A percentile compares a stretch with the other conserved stretches of the same genome.
These are phyloP conservation scores for Steatornis caripensis DNA, from an alignment of 2,113 vertebrate species.

Conservation along the genomic window DNA sequence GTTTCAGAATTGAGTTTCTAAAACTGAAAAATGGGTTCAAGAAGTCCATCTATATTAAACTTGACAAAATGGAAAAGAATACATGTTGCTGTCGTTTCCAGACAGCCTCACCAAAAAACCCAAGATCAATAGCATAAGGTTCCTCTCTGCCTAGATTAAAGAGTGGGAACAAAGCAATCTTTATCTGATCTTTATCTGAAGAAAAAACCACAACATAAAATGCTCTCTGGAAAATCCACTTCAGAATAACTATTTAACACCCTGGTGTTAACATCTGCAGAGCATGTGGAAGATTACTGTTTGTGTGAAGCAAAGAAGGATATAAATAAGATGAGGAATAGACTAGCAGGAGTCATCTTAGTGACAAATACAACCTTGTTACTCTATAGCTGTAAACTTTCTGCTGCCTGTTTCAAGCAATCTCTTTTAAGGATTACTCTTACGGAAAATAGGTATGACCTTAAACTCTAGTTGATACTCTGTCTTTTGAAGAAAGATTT, in stretches of 20 bases:
- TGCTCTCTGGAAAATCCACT: neutral
- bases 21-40: neutral
- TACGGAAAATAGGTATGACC: neutral
- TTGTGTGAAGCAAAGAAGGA: neutral
- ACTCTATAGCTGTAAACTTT: neutral
- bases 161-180: slow-evolving; percentile 10
- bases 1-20: neutral
- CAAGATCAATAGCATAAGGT: neutral
- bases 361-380: neutral
- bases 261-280: neutral
- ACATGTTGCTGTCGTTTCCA: neutral
- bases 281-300: neutral
- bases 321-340: neutral
- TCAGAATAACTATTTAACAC: neutral
- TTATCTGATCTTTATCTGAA: neutral
- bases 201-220: neutral
- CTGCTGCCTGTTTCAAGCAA: no score
- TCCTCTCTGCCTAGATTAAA: neutral
- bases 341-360: neutral
- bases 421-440: no score
- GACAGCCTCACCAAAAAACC: neutral
- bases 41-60: neutral
- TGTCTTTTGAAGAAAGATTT: neutral
- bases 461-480: neutral
- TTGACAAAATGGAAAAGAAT: neutral